Percentiles rank a stretch among this genome's conserved stretches.
phyloP scores from a whole-genome alignment of 2,113 vertebrate species.

The Anas platyrhynchos region DNA sequence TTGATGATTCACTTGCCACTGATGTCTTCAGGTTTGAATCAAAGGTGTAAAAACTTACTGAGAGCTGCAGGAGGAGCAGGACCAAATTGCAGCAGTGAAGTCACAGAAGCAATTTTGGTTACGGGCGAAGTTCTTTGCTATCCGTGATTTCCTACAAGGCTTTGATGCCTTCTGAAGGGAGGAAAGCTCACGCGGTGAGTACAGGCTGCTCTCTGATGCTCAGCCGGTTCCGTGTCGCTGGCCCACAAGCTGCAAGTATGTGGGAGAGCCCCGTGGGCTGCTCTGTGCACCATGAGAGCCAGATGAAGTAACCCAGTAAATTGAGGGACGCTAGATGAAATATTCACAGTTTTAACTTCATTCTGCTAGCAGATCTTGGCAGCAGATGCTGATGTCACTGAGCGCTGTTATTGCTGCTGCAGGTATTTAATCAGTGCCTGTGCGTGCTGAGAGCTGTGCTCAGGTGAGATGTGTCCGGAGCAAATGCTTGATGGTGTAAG shows the following conservation, averaged over 20 bases:
- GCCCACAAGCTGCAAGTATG: neutral
- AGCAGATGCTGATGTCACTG: neutral
- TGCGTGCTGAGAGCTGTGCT: accelerated
- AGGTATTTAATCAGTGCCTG: neutral
- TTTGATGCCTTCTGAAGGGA: neutral
- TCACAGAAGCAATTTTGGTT: neutral
- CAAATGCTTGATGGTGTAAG: accelerated
- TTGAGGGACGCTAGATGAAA: neutral
- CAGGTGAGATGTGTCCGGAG: accelerated
- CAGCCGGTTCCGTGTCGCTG: accelerated
- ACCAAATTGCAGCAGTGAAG: neutral
- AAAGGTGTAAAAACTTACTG: neutral
- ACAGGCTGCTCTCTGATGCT: neutral
- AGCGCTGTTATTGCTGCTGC: accelerated
- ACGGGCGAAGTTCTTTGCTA: accelerated
- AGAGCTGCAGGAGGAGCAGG: neutral
- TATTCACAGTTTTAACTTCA: neutral
- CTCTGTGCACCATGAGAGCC: neutral
- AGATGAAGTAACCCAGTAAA: neutral
- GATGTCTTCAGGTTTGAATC: neutral
- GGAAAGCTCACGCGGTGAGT: neutral
- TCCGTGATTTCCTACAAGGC: neutral
- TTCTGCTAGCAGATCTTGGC: neutral
- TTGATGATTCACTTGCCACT: neutral
- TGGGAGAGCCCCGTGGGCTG: neutral